Base-by-base conservation (phyloP, 2,888 invertebrate species). In the Apomyelois bistriatella region DNA sequence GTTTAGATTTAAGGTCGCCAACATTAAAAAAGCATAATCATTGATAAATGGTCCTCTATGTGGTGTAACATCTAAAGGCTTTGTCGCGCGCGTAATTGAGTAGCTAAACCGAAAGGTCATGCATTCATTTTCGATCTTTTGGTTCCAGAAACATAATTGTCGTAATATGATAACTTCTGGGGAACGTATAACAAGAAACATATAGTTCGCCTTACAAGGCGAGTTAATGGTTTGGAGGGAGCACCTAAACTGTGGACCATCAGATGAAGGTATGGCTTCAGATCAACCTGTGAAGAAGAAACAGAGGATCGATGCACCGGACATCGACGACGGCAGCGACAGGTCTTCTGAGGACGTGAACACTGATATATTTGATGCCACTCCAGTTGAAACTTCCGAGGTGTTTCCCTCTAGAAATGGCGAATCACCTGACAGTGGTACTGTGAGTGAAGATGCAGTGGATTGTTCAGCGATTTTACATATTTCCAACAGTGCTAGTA, bases 241-340 rank as follows among this genome's bases (percentile, higher is more conserved):
- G 83, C 90, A 91, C 70, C 82, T 88, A 64, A 76, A 81, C 72
- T 91, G 90, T 75, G 74, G 76, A 79, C 84, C 86, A 79, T 82
- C 88, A 79, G 85, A 90, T 85, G 90, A 88, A 85, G 91, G 85
- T 70, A 95, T 95, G 94, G 94, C 93, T 74, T 93, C 93, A 65
- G 94, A 95, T 85, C 96, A 96, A 87, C 96, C 96, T 64, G 94
- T 94, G 68, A 96, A 95, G 79, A 96, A 96, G 90, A 94, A 96
- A 77, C 94, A 94, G 76, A 93, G 95, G 72, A 93, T 95, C 64
- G 93, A 94, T 64, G 91, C 91, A 7, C 92, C 92, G 8, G 92
- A 92, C 58, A 91, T 91, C 48, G 93, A 93, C 60, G 92, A 92
- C 59, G 81, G 76, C 28, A 82, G 85, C 50, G 90, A 90, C 56